Evolutionary conservation across 2,797 vertebrate species (phyloP).

Genomic region (Cyclopterus lumpus): DNA sequence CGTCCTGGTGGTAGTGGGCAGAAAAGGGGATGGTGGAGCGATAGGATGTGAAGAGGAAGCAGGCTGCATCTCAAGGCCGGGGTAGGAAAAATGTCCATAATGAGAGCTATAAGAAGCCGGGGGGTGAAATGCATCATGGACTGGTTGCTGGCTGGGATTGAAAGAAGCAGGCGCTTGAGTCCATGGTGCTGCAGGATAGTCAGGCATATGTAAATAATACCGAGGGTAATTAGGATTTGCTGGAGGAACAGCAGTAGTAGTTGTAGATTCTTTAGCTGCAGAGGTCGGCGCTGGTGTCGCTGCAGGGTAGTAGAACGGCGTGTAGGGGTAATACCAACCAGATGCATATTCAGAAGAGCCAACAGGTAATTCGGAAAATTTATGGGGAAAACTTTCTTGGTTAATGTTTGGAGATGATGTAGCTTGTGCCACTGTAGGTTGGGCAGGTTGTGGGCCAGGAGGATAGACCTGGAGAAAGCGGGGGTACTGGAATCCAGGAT

Average conservation of each 20-base stretch:
- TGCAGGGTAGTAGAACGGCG: slow-evolving; percentile 26
- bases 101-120: not conserved
- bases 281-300: slow-evolving; percentile 4
- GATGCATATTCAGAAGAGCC: slow-evolving; percentile 18
- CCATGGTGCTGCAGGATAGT: slow-evolving; percentile 17
- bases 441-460: slow-evolving; percentile 29
- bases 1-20: not conserved
- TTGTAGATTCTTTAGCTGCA: not conserved
- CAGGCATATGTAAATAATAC: slow-evolving; percentile 33
- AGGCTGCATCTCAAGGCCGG: not conserved
- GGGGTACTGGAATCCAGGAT: slow-evolving; percentile 32
- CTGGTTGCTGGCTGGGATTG: slow-evolving; percentile 1
- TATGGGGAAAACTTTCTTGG: not conserved
- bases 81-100: slow-evolving; percentile 18
- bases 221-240: slow-evolving; percentile 11
- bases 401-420: slow-evolving; percentile 1
- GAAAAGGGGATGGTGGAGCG: not conserved
- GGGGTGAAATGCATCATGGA: not conserved
- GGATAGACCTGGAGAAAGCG: slow-evolving; percentile 43
- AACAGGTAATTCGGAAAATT: slow-evolving; percentile 20
- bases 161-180: slow-evolving; percentile 27
- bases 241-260: slow-evolving; percentile 4
- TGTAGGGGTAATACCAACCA: slow-evolving; percentile 27
- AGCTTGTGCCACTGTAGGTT: not conserved
- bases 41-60: not conserved